Evolutionary conservation across 2,797 vertebrate species (phyloP), one percentile per base, ranked within the genome.

Genomic region (Percopsis omiscomaycus): DNA sequence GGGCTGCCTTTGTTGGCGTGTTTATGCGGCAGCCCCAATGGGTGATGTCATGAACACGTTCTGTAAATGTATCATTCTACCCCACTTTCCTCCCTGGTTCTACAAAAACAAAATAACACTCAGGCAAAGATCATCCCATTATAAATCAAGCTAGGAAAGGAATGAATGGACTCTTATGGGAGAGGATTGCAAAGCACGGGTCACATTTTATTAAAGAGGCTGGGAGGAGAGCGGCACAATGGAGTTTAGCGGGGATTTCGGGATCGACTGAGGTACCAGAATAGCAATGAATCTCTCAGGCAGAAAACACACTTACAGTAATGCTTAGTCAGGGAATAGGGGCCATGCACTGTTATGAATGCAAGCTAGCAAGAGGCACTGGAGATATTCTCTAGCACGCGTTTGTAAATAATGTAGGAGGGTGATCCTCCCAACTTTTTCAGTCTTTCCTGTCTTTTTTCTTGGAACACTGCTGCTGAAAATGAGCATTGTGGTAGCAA

Each of bases 31-130:
- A 52, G 57, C 59, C 62, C 45, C 27, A 15, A 69, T 12, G 47
- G 61, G 14, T 53, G 63, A 56, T 29, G 54, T 55, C 47, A 80
- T 64, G 61, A 78, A 75, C 29, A 8, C 52, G 59, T 61, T 64
- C 65, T 68, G 82, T 89, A 72, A 88, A 90, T 89, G 89, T 84
- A 88, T 88, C 50, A 89, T 69, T 14, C 51, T 56, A 81, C 61
- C 79, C 75, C 74, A 74, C 68, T 80, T 82, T 80, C 52, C 46
- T 71, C 62, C 45, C 45, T 47, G 60, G 62, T 61, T 73, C 44
- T 61, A 57, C 68, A 64, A 69, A 67, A 74, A 67, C 64, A 57
- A 74, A 71, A 61, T 29, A 78, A 49, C 59, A 66, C 44, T 69
- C 57, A 83, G 81, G 83, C 68, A 86, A 79, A 73, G 47, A 64